A percentile compares a stretch with the other conserved stretches of the same genome.
Evolutionary conservation across 2,113 vertebrate species (phyloP).

Genomic region (Potamarius usumacintae): DNA sequence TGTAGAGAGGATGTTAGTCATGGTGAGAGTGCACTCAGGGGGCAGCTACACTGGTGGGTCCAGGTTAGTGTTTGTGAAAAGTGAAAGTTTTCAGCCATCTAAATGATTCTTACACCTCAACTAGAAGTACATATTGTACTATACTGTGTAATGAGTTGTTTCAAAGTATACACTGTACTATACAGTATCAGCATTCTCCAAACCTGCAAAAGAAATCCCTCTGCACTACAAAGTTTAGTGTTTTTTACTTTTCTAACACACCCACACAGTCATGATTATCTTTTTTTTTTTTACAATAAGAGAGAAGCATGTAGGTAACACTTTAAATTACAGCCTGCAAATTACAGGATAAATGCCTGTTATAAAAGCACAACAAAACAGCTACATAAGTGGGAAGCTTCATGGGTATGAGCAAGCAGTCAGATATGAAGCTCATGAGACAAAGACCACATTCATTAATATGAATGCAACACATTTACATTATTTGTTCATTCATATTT

Average conservation of each 20-base stretch:
- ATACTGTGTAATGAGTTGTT: not conserved
- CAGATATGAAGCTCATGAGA: not conserved
- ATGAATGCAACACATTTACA: not conserved
- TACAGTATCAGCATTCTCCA: not conserved
- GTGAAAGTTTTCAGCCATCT: not conserved
- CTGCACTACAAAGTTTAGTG: not conserved
- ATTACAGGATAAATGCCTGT: too few species aligned
- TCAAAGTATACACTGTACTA: not conserved
- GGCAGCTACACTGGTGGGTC: not conserved
- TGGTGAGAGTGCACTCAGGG: not conserved
- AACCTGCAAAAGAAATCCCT: not conserved
- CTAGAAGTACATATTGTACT: not conserved
- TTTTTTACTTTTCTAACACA: not conserved
- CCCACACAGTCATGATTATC: not conserved
- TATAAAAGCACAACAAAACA: not conserved
- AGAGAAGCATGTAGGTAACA: not conserved
- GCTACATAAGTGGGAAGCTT: not conserved
- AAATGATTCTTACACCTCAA: not conserved
- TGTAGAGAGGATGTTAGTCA: slow-evolving; percentile 1
- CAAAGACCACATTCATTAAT: not conserved
- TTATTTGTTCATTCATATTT: not conserved
- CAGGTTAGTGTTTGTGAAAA: not conserved
- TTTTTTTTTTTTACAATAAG: not conserved
- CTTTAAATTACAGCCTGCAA: too few species aligned
- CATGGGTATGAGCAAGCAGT: not conserved